phyloP scores from a whole-genome alignment of 2,113 vertebrate species.

The Syrrhaptes paradoxus region DNA sequence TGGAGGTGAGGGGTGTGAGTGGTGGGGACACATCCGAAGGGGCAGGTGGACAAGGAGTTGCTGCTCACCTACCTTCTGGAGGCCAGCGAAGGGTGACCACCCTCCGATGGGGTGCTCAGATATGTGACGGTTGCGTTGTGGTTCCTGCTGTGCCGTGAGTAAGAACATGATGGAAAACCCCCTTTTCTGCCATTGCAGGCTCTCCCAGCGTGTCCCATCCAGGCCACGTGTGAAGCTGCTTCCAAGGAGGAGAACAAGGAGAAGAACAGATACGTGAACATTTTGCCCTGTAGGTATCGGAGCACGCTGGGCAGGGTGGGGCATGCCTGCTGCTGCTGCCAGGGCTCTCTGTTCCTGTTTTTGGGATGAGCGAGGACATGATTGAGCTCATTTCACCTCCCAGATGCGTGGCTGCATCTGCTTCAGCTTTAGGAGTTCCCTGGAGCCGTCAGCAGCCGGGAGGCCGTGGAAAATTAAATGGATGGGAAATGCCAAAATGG shows the following conservation, averaged over 20 bases:
- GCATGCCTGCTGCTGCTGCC: background rate
- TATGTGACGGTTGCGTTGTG: accelerated
- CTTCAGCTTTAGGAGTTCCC: background rate
- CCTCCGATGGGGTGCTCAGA: background rate
- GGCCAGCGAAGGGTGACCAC: background rate
- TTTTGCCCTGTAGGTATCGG: slow-evolving; percentile 89
- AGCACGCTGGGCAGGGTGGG: accelerated
- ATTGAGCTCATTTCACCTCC: background rate
- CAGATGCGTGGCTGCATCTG: background rate
- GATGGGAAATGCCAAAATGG: background rate
- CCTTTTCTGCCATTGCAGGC: slow-evolving; percentile 76
- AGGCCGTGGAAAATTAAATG: accelerated
- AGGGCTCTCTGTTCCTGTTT: background rate
- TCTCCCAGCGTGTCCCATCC: slow-evolving; percentile 94
- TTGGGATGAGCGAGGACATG: background rate
- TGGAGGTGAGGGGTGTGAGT: background rate
- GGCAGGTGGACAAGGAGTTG: background rate
- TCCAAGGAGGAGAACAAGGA: slow-evolving; percentile 99
- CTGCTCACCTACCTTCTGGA: background rate
- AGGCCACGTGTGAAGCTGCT: slow-evolving; percentile 94
- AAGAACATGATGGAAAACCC: background rate
- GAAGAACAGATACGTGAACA: slow-evolving; percentile 99
- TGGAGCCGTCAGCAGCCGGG: background rate
- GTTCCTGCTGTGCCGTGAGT: background rate
- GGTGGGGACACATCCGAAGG: accelerated